Evolutionary conservation across 2,797 vertebrate genomes (phyloP), one percentile per base, ranked within the genome.

Genomic region (Halcyon leucocephala): DNA sequence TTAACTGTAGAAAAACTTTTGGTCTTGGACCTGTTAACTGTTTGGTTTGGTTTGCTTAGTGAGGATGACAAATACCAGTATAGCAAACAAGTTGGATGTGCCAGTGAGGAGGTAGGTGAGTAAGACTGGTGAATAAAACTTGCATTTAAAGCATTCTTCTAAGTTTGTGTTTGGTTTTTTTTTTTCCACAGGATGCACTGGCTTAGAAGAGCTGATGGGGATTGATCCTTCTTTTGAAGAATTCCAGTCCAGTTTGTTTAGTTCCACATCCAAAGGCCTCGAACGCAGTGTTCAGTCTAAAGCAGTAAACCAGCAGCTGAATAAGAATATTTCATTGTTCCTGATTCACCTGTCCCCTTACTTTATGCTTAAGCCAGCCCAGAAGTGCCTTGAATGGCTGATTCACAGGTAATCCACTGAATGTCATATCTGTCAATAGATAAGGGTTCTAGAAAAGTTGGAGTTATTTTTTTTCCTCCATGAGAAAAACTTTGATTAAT

Each of bases 381-480:
- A 99, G 96, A 99, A 99, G 97, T 99, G 99, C 97, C 98, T 99
- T 21, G 99, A 99, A 91, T 99, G 99, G 99, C 98, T 99, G 41
- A 98, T 99, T 94, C 99, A 99, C 97, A 99, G 99, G 99, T 99
- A 98, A 85, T 74, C 61, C 22, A 10, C 15, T 76, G 21, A 55
- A 41, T 82, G 46, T 15, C 65, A 10, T 70, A 20, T 9, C 5
- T 37, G 21, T 61, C 58, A 62, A 7, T 81, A 83, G n/a, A 65
- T 74, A 57, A 54, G 25, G 6, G 20, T 74, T 15, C 12, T 46
- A 41, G 42, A 82, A 88, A 25, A 62, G 22, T 5, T 28, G 29
- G 12, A 2, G 20, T 22, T n/a, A 61, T 28, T 39, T 66, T 52
- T 74, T 89, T 80, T 10, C 5, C 22, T 4, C 2, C 2, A 0